Conservation (phyloP, 2,113 vertebrate genomes). For the Dolichallabes microphthalmus region DNA sequence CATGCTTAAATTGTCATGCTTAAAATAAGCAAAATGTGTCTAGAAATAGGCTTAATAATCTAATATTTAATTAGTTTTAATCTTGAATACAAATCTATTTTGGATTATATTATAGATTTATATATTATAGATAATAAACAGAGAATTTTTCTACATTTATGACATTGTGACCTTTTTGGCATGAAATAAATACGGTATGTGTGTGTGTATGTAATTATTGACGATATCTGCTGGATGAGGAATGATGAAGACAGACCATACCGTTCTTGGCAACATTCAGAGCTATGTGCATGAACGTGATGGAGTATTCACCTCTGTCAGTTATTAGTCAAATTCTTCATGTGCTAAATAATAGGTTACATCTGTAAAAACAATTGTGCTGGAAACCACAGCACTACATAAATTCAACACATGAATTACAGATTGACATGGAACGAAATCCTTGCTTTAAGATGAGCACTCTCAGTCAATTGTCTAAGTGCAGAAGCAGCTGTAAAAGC, state of each 20-base stretch:
- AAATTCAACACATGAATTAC: background rate
- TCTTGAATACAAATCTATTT: no score
- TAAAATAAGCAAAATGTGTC: no score
- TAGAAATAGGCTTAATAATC: no score
- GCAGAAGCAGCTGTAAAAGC: background rate
- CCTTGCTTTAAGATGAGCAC: background rate
- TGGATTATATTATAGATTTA: no score
- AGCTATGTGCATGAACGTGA: background rate
- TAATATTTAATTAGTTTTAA: no score
- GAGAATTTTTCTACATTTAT: no score
- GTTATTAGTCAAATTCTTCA: background rate
- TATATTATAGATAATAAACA: no score
- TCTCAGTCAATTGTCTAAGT: background rate
- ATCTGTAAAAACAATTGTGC: background rate
- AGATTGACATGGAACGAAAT: background rate
- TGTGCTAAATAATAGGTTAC: background rate
- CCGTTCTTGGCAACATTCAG: background rate
- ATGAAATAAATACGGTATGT: background rate
- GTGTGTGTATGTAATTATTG: no score
- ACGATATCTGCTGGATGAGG: background rate
- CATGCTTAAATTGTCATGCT: no score
- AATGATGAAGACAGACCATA: background rate
- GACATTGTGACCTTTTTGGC: no score
- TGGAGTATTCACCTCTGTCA: background rate
- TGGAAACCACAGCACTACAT: background rate